Evolutionary conservation across 2,797 vertebrate species (phyloP).

Genomic region (Parotocinclus haroldoi): DNA sequence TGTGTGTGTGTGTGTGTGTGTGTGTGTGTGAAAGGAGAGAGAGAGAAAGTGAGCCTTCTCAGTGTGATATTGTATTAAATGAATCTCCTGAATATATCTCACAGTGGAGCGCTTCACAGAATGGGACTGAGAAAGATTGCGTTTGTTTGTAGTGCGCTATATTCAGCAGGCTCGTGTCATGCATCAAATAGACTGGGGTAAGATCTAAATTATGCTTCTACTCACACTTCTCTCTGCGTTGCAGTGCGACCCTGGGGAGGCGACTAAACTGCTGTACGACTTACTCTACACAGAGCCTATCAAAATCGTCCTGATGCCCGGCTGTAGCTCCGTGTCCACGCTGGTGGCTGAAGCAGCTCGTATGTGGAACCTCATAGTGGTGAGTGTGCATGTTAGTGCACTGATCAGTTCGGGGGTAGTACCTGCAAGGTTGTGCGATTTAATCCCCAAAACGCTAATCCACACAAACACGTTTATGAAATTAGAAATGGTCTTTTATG

Average conservation of each 20-base stretch:
- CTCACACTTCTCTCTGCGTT: slow-evolving; percentile 13
- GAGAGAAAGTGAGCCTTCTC: slow-evolving; percentile 4
- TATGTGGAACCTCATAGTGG: slow-evolving; percentile 83
- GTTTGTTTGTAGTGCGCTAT: slow-evolving; percentile 13
- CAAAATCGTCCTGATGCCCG: slow-evolving; percentile 80
- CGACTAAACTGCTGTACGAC: slow-evolving; percentile 79
- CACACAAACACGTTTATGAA: too few species aligned
- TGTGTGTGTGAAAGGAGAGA: neutral
- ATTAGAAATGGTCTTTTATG: too few species aligned
- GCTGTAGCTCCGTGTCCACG: slow-evolving; percentile 85
- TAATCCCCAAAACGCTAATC: too few species aligned
- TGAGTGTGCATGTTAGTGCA: slow-evolving; percentile 42
- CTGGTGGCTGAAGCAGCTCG: slow-evolving; percentile 81
- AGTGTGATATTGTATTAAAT: slow-evolving; percentile 26
- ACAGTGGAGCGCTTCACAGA: slow-evolving; percentile 6
- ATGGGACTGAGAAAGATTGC: slow-evolving; percentile 21
- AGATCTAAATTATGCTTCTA: neutral
- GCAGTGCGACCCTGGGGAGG: slow-evolving; percentile 80
- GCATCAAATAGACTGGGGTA: neutral
- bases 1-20: neutral
- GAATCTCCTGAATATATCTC: slow-evolving; percentile 18
- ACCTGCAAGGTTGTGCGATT: neutral
- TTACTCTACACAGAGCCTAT: slow-evolving; percentile 82
- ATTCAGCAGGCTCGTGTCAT: neutral
- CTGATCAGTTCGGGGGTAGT: too few species aligned